Evolutionary conservation across 2,888 invertebrate species (phyloP).

Genomic region (Drosophila mulleri): DNA sequence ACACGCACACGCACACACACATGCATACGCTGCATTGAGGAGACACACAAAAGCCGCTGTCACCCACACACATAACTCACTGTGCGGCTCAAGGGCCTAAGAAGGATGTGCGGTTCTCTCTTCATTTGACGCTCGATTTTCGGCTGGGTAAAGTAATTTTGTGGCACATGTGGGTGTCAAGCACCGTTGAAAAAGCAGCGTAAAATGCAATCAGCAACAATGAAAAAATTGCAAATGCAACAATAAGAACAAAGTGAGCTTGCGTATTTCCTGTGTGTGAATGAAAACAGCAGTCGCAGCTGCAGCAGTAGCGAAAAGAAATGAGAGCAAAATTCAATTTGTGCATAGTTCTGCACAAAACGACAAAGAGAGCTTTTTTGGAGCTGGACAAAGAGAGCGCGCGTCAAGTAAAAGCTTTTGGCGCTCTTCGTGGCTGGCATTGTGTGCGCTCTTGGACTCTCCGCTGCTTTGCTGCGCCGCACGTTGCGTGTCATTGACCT

Average conservation of each 20-base stretch:
- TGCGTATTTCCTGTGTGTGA: slow-evolving; percentile 78
- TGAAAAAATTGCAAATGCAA: slow-evolving; percentile 61
- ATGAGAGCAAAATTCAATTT: slow-evolving; percentile 58
- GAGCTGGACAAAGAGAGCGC: slow-evolving; percentile 10
- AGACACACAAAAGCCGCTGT: slow-evolving; percentile 15
- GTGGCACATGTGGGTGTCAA: slow-evolving; percentile 75
- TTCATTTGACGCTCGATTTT: slow-evolving; percentile 6
- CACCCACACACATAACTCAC: slow-evolving; percentile 36
- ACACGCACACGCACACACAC: slow-evolving; percentile 20
- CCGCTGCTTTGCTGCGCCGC: slow-evolving; percentile 47
- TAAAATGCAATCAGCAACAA: slow-evolving; percentile 77
- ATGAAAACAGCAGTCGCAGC: slow-evolving; percentile 57
- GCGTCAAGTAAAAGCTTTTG: slow-evolving; percentile 41
- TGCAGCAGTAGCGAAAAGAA: slow-evolving; percentile 21
- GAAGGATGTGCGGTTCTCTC: slow-evolving; percentile 17
- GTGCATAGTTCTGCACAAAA: slow-evolving; percentile 51
- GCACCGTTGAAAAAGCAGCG: slow-evolving; percentile 43
- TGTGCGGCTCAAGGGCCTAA: slow-evolving; percentile 26
- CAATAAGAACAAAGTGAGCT: slow-evolving; percentile 48
- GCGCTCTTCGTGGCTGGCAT: slow-evolving; percentile 26
- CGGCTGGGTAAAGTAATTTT: slow-evolving; percentile 56
- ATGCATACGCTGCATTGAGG: neutral
- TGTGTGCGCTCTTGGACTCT: slow-evolving; percentile 24
- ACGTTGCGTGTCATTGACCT: slow-evolving; percentile 77
- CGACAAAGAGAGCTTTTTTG: slow-evolving; percentile 29